Evolutionary conservation across 2,113 vertebrate species (phyloP).

Genomic region (Galemys pyrenaicus): DNA sequence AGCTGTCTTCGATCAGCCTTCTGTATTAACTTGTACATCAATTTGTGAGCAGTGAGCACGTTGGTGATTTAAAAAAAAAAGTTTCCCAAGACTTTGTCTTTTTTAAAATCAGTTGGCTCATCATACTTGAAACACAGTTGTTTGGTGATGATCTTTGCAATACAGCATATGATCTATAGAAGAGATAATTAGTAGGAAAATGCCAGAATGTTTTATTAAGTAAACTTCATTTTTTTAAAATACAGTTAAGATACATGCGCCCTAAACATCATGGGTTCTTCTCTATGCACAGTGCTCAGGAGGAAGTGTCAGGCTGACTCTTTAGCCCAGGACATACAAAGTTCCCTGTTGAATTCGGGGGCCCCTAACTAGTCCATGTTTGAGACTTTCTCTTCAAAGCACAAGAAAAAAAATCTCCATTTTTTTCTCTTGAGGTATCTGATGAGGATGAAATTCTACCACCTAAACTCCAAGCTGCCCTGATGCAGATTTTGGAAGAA

Average conservation of each 20-base stretch:
- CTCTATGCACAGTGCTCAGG: not conserved
- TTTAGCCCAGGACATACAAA: not conserved
- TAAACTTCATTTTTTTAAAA: not conserved
- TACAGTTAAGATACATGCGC: not conserved
- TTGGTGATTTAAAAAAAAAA: not conserved
- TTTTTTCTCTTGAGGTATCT: constrained; percentile 87
- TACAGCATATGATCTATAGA: not conserved
- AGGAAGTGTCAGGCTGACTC: not conserved
- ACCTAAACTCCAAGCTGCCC: constrained; percentile 95
- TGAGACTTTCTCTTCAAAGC: not conserved
- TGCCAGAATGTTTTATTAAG: not conserved
- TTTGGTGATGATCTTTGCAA: not conserved
- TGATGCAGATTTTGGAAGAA: constrained; percentile 94
- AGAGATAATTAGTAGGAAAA: not conserved
- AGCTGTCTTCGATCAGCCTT: not conserved
- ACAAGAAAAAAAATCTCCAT: constrained; percentile 2
- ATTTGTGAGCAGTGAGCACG: not conserved
- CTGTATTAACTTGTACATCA: not conserved
- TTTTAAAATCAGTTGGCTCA: not conserved
- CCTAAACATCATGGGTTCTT: not conserved
- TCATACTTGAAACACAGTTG: not conserved
- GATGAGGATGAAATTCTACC: constrained; percentile 98
- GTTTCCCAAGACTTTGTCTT: not conserved
- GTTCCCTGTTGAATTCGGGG: not conserved
- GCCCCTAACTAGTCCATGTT: not conserved